Percentiles rank a stretch among this genome's conserved stretches.
phyloP scores from a whole-genome alignment of 2,113 vertebrate genomes.

The Promerops cafer region DNA sequence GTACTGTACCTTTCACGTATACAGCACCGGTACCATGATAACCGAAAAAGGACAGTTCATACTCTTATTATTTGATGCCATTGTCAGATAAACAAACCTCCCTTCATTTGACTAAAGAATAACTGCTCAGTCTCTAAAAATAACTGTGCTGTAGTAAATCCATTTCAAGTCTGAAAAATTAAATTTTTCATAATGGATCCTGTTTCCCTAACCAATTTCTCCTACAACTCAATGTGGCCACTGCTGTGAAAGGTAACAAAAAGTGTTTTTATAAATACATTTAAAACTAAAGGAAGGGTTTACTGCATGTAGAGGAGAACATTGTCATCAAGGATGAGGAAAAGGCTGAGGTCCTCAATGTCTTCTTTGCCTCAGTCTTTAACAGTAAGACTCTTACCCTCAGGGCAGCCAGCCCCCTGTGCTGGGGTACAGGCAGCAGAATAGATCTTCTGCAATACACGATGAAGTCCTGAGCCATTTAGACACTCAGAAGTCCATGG shows the following conservation, averaged over 20 bases:
- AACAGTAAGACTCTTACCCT: background rate
- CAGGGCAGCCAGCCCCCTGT: background rate
- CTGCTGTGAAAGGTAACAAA: background rate
- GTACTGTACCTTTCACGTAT: constrained; percentile 98
- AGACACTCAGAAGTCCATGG: background rate
- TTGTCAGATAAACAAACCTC: background rate
- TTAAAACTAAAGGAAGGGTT: background rate
- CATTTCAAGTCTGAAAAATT: background rate
- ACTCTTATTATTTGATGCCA: constrained; percentile 38
- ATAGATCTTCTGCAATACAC: background rate
- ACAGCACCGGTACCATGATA: constrained; percentile 99
- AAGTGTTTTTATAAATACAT: background rate
- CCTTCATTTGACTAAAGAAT: background rate
- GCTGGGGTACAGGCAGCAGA: background rate
- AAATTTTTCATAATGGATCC: background rate
- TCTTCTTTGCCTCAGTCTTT: background rate
- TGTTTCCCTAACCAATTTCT: background rate
- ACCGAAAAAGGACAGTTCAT: constrained; percentile 99
- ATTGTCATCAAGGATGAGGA: background rate
- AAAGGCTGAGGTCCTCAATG: background rate
- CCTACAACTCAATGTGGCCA: background rate
- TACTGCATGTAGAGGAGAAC: background rate
- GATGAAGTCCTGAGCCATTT: background rate
- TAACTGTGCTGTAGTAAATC: background rate
- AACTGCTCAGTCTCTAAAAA: background rate